These are phyloP conservation scores for Jordanella pulchra DNA, from an alignment of 2,797 vertebrate species.

Conservation along the genomic window DNA sequence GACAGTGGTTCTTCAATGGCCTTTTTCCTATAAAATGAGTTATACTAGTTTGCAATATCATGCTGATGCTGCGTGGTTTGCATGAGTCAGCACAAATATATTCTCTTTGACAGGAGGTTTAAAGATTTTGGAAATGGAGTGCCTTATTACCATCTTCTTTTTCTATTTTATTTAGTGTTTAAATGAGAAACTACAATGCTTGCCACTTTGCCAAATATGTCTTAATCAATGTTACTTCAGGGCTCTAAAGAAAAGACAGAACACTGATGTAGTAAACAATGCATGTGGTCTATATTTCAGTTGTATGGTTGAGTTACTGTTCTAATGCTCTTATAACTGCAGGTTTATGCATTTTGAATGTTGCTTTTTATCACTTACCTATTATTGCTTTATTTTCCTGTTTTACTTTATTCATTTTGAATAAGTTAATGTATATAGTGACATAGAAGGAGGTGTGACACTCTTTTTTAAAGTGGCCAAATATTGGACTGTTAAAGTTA, in stretches of 20 bases:
- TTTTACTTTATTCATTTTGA: slow-evolving; percentile 31
- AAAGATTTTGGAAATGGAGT: slow-evolving; percentile 34
- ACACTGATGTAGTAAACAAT: slow-evolving; percentile 46
- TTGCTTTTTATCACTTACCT: slow-evolving; percentile 27
- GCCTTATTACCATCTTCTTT: slow-evolving; percentile 51
- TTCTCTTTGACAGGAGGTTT: slow-evolving; percentile 25
- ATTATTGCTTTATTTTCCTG: slow-evolving; percentile 20
- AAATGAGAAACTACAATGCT: slow-evolving; percentile 55
- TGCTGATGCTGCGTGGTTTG: slow-evolving; percentile 39
- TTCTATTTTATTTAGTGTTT: slow-evolving; percentile 23
- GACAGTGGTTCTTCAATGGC: slow-evolving; percentile 22
- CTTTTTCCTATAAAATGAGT: slow-evolving; percentile 13
- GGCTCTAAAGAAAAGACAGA: slow-evolving; percentile 39
- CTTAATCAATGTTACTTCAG: slow-evolving; percentile 38
- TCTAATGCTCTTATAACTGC: slow-evolving; percentile 53
- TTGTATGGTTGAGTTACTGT: slow-evolving; percentile 53
- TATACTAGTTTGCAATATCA: slow-evolving; percentile 13
- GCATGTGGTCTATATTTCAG: slow-evolving; percentile 32
- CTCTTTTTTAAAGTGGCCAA: slow-evolving; percentile 28
- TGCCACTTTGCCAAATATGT: slow-evolving; percentile 55
- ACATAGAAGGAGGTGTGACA: slow-evolving; percentile 34
- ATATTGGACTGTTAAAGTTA: slow-evolving; percentile 15
- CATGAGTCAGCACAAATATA: slow-evolving; percentile 30
- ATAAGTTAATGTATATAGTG: slow-evolving; percentile 41
- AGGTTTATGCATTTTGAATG: slow-evolving; percentile 64